Evolutionary conservation across 2,113 vertebrate species (phyloP).

Genomic region (Caretta caretta): DNA sequence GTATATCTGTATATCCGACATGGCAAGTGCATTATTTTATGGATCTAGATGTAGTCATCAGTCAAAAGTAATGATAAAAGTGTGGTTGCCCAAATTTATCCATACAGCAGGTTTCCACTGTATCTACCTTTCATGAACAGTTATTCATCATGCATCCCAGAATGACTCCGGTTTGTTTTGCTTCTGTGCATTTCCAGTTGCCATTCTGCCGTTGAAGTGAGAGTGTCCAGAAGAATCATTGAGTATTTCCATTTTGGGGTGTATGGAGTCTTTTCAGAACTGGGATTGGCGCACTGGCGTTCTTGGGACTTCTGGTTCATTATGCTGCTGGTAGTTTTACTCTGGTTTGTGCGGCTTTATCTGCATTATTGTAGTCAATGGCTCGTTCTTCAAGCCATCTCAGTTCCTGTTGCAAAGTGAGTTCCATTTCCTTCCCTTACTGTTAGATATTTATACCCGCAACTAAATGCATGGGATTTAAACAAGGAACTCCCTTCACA

Average conservation of each 20-base stretch:
- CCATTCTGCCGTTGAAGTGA: neutral
- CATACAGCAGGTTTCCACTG: neutral
- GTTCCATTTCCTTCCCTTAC: constrained; percentile 38
- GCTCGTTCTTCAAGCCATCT: constrained; percentile 89
- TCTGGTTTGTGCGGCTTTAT: constrained; percentile 94
- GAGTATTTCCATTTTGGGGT: constrained; percentile 75
- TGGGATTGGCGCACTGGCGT: constrained; percentile 78
- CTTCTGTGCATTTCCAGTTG: constrained; percentile 56
- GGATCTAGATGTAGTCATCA: neutral
- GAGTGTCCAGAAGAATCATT: neutral
- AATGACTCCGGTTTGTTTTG: neutral
- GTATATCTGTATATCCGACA: neutral
- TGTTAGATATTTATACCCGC: neutral
- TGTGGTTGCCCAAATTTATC: neutral
- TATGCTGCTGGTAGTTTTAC: constrained; percentile 80
- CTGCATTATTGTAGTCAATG: constrained; percentile 95
- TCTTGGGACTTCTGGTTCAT: constrained; percentile 84
- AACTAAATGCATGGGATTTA: neutral
- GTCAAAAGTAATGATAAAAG: neutral
- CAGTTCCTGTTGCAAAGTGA: constrained; percentile 93
- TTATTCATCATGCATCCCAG: accelerated
- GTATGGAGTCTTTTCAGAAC: constrained; percentile 79
- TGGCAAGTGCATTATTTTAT: neutral
- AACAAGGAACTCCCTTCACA: neutral
- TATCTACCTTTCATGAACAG: neutral